These are phyloP conservation scores for Galaxias olidus DNA, from an alignment of 2,797 vertebrate genomes.

Conservation along the genomic window DNA sequence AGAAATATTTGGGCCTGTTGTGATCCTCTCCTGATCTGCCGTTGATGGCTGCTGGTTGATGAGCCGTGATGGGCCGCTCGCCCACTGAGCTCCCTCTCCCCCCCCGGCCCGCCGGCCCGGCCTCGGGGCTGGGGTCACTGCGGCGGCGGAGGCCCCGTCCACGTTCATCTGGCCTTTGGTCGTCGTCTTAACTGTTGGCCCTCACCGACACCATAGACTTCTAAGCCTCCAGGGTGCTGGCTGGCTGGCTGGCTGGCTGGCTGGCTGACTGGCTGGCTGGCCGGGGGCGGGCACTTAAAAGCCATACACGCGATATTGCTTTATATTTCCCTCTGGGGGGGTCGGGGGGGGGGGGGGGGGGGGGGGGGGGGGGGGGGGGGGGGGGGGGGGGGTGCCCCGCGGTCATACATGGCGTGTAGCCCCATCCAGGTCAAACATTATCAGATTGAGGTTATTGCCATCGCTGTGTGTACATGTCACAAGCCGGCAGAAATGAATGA, in stretches of 20 bases:
- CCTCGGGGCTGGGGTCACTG: constrained; percentile 56
- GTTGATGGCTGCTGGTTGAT: constrained; percentile 55
- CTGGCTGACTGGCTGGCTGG: constrained; percentile 20
- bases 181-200: constrained; percentile 43
- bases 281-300: constrained; percentile 27
- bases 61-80: constrained; percentile 43
- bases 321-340: constrained; percentile 25
- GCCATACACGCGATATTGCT: constrained; percentile 34
- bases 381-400: constrained; percentile 23
- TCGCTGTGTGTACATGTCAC: constrained; percentile 11
- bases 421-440: constrained; percentile 48
- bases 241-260: no score
- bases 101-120: constrained; percentile 36
- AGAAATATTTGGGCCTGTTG: constrained; percentile 71
- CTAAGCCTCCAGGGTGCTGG: constrained; percentile 37
- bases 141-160: constrained; percentile 46
- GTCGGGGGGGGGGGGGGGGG: constrained; percentile 18
- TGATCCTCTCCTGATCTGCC: constrained; percentile 54
- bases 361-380: constrained; percentile 23
- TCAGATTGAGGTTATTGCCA: constrained; percentile 29
- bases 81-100: constrained; percentile 23
- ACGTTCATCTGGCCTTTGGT: constrained; percentile 56
- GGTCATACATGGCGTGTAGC: constrained; percentile 4
- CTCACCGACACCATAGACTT: constrained; percentile 45
- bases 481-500: constrained; percentile 10